phyloP scores from a whole-genome alignment of 2,113 vertebrate genomes.

The Microtus pennsylvanicus region DNA sequence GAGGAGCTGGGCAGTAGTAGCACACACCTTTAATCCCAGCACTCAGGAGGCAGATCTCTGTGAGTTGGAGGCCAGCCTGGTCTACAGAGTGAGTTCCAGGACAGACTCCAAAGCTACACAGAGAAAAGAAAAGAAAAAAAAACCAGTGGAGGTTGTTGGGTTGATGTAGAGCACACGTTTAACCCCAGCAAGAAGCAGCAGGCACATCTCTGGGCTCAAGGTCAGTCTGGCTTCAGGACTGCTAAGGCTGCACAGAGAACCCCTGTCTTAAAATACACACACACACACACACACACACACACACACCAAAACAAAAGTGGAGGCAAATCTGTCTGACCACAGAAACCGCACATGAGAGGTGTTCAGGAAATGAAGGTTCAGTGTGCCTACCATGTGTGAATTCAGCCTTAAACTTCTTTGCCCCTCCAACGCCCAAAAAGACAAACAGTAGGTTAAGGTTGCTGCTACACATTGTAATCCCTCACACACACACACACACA shows the following conservation, averaged over 20 bases:
- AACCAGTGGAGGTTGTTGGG: no score
- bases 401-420: background rate
- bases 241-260: background rate
- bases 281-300: no score
- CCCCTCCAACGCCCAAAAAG: background rate
- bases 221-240: background rate
- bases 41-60: background rate
- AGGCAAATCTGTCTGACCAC: background rate
- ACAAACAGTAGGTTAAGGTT: background rate
- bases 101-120: background rate
- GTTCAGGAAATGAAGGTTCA: background rate
- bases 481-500: no score
- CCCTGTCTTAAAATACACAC: background rate
- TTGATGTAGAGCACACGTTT: background rate
- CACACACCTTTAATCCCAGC: background rate
- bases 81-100: background rate
- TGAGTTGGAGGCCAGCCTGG: background rate
- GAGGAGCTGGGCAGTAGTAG: background rate
- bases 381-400: background rate
- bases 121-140: no score
- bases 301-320: background rate
- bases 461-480: background rate
- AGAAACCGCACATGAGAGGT: background rate
- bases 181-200: background rate
- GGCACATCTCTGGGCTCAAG: background rate